Evolutionary conservation across 2,888 invertebrate genomes (phyloP).

Genomic region (Megaustenia siamemsis): DNA sequence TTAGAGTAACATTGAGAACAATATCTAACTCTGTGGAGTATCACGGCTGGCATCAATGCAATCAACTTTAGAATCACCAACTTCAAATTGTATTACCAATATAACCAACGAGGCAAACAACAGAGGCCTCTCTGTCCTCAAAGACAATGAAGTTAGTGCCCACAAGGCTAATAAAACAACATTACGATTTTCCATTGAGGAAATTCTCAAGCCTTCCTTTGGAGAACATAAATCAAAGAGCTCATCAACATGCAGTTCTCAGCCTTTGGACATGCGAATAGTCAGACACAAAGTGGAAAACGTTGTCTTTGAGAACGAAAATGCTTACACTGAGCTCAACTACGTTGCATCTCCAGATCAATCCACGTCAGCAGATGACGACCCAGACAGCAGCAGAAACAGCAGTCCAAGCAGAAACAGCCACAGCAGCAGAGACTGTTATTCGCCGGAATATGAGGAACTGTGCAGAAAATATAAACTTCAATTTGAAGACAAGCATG

Average conservation of each 20-base stretch:
- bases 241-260: background rate
- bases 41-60: background rate
- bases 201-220: conserved; percentile 39
- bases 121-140: no score
- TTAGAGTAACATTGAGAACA: no score
- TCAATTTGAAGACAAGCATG: background rate
- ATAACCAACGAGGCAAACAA: background rate
- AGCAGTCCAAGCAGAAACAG: background rate
- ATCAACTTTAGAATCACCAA: background rate
- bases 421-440: background rate
- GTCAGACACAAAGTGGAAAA: background rate
- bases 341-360: background rate
- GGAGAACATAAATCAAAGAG: background rate
- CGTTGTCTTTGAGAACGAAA: background rate
- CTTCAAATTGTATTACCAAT: background rate
- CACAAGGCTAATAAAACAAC: background rate
- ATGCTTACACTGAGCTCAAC: background rate
- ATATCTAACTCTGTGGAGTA: no score
- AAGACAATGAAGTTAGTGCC: no score
- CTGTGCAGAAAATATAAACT: background rate
- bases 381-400: background rate
- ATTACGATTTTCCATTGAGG: conserved; percentile 24
- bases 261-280: conserved; percentile 18
- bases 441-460: background rate
- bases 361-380: background rate